Evolutionary conservation across 2,797 vertebrate species (phyloP).

Genomic region (Alauda arvensis): DNA sequence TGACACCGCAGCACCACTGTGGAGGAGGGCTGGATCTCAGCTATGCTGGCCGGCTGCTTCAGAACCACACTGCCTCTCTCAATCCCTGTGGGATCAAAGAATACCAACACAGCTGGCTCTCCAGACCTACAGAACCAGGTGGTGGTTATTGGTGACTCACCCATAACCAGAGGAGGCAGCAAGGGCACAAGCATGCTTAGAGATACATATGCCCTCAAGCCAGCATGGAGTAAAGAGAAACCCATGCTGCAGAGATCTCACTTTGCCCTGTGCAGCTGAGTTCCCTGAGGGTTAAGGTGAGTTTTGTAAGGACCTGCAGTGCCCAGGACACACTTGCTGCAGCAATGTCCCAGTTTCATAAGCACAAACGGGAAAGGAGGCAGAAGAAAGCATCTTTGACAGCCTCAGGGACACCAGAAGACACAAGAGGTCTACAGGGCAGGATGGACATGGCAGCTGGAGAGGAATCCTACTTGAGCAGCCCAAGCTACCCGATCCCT

Average conservation of each 20-base stretch:
- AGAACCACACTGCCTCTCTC: constrained; percentile 87
- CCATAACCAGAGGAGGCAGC: neutral
- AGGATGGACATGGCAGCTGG: rapidly evolving
- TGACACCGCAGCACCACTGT: constrained; percentile 86
- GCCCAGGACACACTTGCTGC: neutral
- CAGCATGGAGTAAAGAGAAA: neutral
- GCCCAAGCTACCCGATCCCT: rapidly evolving
- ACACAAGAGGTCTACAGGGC: neutral
- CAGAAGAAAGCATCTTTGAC: neutral
- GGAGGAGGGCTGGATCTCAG: constrained; percentile 86
- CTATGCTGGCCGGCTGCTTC: constrained; percentile 81
- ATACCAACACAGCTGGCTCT: neutral
- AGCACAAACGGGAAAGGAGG: rapidly evolving
- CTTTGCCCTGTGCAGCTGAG: neutral
- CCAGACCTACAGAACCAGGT: neutral
- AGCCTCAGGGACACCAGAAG: neutral
- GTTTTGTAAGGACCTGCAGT: neutral
- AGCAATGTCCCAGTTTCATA: neutral
- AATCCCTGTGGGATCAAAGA: constrained; percentile 80
- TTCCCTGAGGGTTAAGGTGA: neutral
- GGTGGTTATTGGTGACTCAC: neutral
- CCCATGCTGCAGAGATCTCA: neutral
- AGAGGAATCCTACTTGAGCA: neutral
- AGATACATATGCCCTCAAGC: neutral
- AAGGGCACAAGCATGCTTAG: neutral